Percentiles rank a stretch among this genome's conserved stretches.
These are phyloP conservation scores for Oceanodroma leucorhoa DNA, from an alignment of 2,797 vertebrate genomes.

Conservation along the genomic window DNA sequence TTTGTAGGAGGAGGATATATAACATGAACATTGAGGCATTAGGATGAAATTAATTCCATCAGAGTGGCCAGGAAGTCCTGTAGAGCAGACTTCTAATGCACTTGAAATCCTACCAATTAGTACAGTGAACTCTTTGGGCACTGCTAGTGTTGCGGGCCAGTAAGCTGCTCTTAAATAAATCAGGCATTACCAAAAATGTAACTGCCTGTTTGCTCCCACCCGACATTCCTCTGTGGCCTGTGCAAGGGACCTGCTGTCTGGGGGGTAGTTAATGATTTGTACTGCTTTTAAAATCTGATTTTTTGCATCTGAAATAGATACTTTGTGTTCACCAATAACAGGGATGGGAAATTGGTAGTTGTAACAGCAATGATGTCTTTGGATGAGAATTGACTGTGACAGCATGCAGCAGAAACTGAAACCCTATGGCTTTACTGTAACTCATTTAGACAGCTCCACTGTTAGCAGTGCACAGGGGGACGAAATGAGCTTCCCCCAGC, in stretches of 20 bases:
- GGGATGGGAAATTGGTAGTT: neutral
- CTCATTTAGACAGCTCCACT: neutral
- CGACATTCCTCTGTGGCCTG: neutral
- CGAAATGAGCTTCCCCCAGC: too few species aligned
- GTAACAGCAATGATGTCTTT: neutral
- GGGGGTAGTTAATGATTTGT: neutral
- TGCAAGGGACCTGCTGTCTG: neutral
- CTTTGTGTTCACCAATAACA: neutral
- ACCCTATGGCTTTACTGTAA: neutral
- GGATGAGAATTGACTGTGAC: neutral
- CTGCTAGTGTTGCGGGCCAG: neutral
- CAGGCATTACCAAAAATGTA: neutral
- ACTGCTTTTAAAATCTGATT: neutral
- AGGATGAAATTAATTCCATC: conserved; percentile 10
- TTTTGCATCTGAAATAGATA: neutral
- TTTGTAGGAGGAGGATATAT: neutral
- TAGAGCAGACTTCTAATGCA: neutral
- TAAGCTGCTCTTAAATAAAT: neutral
- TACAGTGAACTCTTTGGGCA: neutral
- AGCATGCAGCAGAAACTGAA: neutral
- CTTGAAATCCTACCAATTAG: neutral
- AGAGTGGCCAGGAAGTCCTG: neutral
- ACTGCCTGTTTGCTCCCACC: neutral
- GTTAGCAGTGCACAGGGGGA: too few species aligned
- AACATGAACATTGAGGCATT: neutral